Base-by-base conservation (phyloP, 1,140 invertebrate genomes). In the Nymphalis io region DNA sequence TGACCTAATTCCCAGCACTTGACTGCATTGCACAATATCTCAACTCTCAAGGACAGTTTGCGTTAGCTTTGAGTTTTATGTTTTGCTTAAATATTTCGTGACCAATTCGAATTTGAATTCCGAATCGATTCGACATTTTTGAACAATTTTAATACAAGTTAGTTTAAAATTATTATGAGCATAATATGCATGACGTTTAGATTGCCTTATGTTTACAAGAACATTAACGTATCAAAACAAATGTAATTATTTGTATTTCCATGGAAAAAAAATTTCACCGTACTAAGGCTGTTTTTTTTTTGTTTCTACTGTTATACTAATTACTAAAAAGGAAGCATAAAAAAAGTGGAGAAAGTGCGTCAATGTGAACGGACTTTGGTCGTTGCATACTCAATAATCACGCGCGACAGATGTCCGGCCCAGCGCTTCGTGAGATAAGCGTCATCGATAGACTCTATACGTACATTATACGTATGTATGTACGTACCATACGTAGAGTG, bases 21-120 rank as follows among this genome's bases (percentile, higher is more conserved):
- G 72, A 66, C 72, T 74, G 70, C 73, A 75, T 72, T 72, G 73
- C 73, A 75, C 73, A 72, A 75, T 74, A 76, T 72, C 69, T 71
- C 69, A 66, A 66, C 69, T 71, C 69, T 66, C 69, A 71, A 71
- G 69, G 69, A 66, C 69, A 71, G 63, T 68, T 62, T 61, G 57
- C 57, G 60, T 61, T 48, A 59, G 66, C 62, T 71, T 71, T 55
- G 46, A 60, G 62, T 71, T 71, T 64, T 64, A 57, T 60, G 60
- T 70, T 60, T 46, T 53, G 38, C 60, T 42, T 15, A 46, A 62
- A 59, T 44, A 57, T 20, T 62, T 57, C 60, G 27, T 33, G 60
- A 63, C 27, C 44, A 51, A 55, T 55, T 55, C 27, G 23, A 55
- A 55, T 55, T 27, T 55, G 16, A 27, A 55, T 3, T 23, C 23